Evolutionary conservation across 2,113 vertebrate genomes (phyloP).

Genomic region (Phalacrocorax carbo): DNA sequence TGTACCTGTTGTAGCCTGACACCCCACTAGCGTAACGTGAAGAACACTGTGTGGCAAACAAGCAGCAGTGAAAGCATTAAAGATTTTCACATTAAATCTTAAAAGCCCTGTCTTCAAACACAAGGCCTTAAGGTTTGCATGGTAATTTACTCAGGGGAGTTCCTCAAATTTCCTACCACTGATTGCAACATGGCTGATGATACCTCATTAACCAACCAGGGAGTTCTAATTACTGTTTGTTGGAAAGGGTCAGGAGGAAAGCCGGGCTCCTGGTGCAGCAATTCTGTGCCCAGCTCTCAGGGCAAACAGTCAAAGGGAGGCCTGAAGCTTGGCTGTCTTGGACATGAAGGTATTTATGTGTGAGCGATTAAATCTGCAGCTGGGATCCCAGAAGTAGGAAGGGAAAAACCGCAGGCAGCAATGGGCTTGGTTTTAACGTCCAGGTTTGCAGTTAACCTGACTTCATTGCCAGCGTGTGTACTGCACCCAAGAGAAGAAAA

Average conservation of each 20-base stretch:
- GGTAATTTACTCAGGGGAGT: not conserved
- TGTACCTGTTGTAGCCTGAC: not conserved
- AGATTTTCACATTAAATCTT: not conserved
- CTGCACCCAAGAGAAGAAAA: not conserved
- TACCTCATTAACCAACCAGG: not conserved
- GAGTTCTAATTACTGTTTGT: not conserved
- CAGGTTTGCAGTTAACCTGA: not conserved
- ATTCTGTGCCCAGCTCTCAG: not conserved
- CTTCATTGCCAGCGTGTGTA: not conserved
- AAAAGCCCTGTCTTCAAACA: not conserved
- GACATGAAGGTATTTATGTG: accelerated
- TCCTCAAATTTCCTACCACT: not conserved
- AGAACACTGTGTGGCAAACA: not conserved
- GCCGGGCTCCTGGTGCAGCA: accelerated
- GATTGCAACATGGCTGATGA: not conserved
- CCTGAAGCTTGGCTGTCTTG: not conserved
- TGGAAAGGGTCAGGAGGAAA: not conserved
- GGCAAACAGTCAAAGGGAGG: not conserved
- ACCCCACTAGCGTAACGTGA: not conserved
- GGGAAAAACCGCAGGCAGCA: not conserved
- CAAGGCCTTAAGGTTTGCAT: not conserved
- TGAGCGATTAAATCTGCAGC: not conserved
- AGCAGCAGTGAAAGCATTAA: not conserved
- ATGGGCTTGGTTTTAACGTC: not conserved
- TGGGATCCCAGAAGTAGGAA: not conserved